Evolutionary conservation across 2,888 invertebrate species (phyloP).

Genomic region (Salticus scenicus): DNA sequence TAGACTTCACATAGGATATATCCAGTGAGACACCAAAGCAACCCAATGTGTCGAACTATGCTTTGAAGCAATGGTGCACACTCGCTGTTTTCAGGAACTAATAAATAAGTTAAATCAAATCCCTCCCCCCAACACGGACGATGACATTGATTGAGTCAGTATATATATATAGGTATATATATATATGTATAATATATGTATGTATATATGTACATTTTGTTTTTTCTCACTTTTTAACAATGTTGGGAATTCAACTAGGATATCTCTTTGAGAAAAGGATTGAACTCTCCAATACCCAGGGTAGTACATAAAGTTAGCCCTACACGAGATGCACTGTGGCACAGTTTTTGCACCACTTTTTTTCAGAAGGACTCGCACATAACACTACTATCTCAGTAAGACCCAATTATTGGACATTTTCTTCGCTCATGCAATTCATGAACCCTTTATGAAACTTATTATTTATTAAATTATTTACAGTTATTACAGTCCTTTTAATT

Average conservation of each 20-base stretch:
- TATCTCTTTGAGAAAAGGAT: too few species aligned
- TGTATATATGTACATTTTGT: constrained; percentile 33
- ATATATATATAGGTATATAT: constrained; percentile 46
- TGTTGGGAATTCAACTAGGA: constrained; percentile 27
- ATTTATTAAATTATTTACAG: too few species aligned
- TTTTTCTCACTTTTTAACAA: constrained; percentile 32
- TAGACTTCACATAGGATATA: constrained; percentile 42
- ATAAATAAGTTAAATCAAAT: constrained; percentile 44
- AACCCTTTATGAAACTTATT: too few species aligned
- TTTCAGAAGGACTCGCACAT: too few species aligned
- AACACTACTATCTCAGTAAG: too few species aligned
- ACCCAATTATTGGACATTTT: too few species aligned
- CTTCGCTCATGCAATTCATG: too few species aligned
- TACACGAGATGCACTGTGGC: too few species aligned
- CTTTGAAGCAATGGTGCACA: constrained; percentile 14
- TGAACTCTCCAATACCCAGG: too few species aligned
- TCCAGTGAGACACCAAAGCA: not conserved
- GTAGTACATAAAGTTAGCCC: too few species aligned
- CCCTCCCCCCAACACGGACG: constrained; percentile 37
- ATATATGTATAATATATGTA: constrained; percentile 29
- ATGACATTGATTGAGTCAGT: constrained; percentile 51
- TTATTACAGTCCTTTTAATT: too few species aligned
- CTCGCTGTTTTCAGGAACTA: constrained; percentile 44
- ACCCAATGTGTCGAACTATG: constrained; percentile 19
- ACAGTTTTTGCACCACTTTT: too few species aligned